Conservation (phyloP, 2,113 vertebrate genomes). For the Nothocercus nigrocapillus region DNA sequence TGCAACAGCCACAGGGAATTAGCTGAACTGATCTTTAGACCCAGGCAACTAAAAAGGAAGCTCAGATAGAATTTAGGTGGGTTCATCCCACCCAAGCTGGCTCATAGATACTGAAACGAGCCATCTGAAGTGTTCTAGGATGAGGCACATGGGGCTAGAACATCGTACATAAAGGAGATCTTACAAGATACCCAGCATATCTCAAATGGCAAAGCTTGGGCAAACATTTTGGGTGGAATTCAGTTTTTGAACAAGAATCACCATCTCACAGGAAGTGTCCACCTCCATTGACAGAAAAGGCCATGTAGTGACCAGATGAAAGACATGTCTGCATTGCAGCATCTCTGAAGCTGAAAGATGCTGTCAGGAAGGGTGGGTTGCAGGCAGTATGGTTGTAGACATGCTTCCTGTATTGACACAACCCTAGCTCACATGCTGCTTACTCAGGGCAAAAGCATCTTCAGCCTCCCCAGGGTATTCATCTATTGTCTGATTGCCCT, state of each 20-base stretch:
- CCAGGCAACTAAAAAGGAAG: background rate
- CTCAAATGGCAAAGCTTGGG: background rate
- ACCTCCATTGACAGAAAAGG: background rate
- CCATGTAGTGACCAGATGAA: background rate
- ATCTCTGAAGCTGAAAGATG: constrained; percentile 27
- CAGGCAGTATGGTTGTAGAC: background rate
- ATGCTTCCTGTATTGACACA: background rate
- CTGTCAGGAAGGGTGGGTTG: constrained; percentile 49
- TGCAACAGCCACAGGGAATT: fast-evolving
- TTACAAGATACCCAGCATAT: background rate
- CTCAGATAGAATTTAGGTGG: background rate
- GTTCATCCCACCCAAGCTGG: background rate
- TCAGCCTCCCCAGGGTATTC: background rate
- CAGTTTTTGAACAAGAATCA: background rate
- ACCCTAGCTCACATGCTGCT: background rate
- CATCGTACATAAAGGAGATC: background rate
- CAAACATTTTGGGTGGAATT: background rate
- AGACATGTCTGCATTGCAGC: background rate
- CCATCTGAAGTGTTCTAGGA: background rate
- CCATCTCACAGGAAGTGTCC: background rate
- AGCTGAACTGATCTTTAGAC: background rate
- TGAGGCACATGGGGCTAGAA: background rate
- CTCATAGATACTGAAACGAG: background rate
- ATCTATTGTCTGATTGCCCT: background rate
- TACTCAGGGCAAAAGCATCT: constrained; percentile 1